These are phyloP conservation scores for Macrocentrus cingulum DNA, from an alignment of 1,140 invertebrate genomes.

Conservation along the genomic window DNA sequence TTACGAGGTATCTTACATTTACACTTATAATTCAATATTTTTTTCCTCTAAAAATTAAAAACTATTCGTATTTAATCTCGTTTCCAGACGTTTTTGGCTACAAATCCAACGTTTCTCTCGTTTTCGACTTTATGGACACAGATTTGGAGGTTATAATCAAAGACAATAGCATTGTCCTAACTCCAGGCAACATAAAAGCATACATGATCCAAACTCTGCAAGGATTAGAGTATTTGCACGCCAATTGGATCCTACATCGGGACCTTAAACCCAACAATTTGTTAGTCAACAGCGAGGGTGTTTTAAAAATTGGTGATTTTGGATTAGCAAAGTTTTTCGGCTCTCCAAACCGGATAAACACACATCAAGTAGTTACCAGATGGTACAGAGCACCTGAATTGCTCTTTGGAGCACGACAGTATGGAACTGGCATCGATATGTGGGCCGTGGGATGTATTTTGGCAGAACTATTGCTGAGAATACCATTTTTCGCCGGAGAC, in stretches of 20 bases:
- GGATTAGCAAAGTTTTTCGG: slow-evolving; percentile 96
- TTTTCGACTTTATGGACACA: slow-evolving; percentile 99
- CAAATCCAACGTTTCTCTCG: slow-evolving; percentile 96
- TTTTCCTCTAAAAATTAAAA: slow-evolving; percentile 3
- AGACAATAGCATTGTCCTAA: slow-evolving; percentile 85
- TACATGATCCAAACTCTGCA: slow-evolving; percentile 94
- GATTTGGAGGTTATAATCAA: slow-evolving; percentile 94
- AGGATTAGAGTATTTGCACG: slow-evolving; percentile 94
- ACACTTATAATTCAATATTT: slow-evolving; percentile 17
- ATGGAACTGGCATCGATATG: slow-evolving; percentile 96
- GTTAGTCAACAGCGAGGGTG: slow-evolving; percentile 87
- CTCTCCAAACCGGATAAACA: slow-evolving; percentile 94
- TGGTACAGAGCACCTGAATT: slow-evolving; percentile 95
- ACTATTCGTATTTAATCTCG: slow-evolving; percentile 17
- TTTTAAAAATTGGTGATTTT: slow-evolving; percentile 98
- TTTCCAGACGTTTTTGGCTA: slow-evolving; percentile 92
- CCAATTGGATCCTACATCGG: slow-evolving; percentile 96
- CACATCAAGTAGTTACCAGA: slow-evolving; percentile 97
- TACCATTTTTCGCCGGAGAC: slow-evolving; percentile 94
- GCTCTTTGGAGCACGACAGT: slow-evolving; percentile 91
- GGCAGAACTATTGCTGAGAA: slow-evolving; percentile 88
- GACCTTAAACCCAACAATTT: slow-evolving; percentile 99
- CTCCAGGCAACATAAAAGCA: slow-evolving; percentile 91
- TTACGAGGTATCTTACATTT: slow-evolving; percentile 64
- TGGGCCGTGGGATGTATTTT: slow-evolving; percentile 99